phyloP scores from a whole-genome alignment of 2,888 invertebrate genomes.

The Apodemia duryi region DNA sequence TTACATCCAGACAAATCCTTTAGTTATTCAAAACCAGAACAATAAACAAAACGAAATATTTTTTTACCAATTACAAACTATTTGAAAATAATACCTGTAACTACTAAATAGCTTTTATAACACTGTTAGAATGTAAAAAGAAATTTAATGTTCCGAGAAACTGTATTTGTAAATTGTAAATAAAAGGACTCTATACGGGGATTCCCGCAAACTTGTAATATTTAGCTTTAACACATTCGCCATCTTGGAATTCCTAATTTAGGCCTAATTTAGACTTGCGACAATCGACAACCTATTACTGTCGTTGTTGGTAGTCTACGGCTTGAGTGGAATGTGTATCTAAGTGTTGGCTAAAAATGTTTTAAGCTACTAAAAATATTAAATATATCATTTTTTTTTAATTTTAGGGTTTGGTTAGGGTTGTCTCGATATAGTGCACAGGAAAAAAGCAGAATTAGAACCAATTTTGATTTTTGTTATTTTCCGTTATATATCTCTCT shows the following conservation, averaged over 20 bases:
- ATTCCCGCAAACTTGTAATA: background rate
- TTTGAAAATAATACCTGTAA: too few relatives aligned
- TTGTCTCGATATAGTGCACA: too few relatives aligned
- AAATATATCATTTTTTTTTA: conserved; percentile 33
- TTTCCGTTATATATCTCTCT: too few relatives aligned
- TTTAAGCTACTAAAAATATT: conserved; percentile 28
- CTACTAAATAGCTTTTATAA: background rate
- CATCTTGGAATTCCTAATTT: background rate
- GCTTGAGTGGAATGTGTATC: conserved; percentile 3
- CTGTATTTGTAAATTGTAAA: background rate
- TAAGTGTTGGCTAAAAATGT: background rate
- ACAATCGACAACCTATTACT: background rate
- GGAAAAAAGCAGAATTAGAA: too few relatives aligned
- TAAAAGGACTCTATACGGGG: background rate
- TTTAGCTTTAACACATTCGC: conserved; percentile 10
- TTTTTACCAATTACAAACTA: too few relatives aligned
- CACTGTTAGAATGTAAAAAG: background rate
- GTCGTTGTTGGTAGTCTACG: background rate
- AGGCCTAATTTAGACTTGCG: conserved; percentile 8
- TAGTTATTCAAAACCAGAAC: too few relatives aligned
- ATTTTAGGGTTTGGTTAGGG: background rate
- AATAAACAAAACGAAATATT: too few relatives aligned
- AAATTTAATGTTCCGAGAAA: background rate
- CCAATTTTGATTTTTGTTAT: too few relatives aligned
- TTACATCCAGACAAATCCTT: too few relatives aligned